These are phyloP conservation scores for Parascotia fuliginaria DNA, from an alignment of 2,888 invertebrate species.

Conservation along the genomic window DNA sequence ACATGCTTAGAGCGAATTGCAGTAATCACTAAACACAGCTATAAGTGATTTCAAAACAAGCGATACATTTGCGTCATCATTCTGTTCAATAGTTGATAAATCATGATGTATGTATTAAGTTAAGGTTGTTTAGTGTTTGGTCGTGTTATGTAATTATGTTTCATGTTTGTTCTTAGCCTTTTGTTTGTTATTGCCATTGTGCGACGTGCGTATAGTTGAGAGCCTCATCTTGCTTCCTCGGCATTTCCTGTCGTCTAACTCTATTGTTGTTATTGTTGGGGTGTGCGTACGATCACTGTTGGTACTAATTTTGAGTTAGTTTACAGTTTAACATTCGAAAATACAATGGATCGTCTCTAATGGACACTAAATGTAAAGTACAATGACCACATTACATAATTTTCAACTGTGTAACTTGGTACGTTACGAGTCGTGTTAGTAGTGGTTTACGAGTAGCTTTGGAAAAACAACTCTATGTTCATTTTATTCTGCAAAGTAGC, in stretches of 20 bases:
- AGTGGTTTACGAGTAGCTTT: too few relatives aligned
- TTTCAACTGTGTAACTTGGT: too few relatives aligned
- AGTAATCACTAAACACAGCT: too few relatives aligned
- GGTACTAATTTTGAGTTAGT: slow-evolving; percentile 27
- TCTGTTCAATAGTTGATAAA: too few relatives aligned
- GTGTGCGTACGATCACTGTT: slow-evolving; percentile 20
- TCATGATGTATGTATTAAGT: not conserved
- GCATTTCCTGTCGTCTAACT: slow-evolving; percentile 72
- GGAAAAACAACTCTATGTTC: too few relatives aligned
- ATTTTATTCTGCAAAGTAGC: too few relatives aligned
- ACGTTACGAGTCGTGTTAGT: too few relatives aligned
- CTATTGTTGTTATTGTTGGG: slow-evolving; percentile 73
- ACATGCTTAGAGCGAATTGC: too few relatives aligned
- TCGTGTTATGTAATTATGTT: slow-evolving; percentile 41
- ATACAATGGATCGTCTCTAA: not conserved
- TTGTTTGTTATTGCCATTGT: slow-evolving; percentile 70
- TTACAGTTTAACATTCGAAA: slow-evolving; percentile 48
- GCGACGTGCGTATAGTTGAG: slow-evolving; percentile 71
- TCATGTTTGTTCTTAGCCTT: slow-evolving; percentile 43
- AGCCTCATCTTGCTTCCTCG: slow-evolving; percentile 65
- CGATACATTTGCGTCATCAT: too few relatives aligned
- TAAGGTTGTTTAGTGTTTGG: slow-evolving; percentile 53
- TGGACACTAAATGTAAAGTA: not conserved
- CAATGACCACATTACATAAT: too few relatives aligned
- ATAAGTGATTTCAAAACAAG: too few relatives aligned